phyloP scores from a whole-genome alignment of 2,888 invertebrate species.

The Odontomyia ornata region DNA sequence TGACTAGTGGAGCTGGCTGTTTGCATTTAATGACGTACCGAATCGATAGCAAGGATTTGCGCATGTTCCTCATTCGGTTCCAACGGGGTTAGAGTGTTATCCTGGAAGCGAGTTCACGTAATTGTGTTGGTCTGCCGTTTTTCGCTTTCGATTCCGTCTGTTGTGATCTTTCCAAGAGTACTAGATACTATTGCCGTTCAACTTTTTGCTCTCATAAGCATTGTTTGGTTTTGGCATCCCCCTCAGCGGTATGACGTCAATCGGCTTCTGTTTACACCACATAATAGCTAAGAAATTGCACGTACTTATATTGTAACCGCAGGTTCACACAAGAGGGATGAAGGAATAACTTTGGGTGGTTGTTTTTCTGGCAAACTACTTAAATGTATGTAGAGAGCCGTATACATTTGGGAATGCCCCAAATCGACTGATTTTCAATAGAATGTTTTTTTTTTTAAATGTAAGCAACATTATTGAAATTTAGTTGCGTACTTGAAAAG shows the following conservation, averaged over 20 bases:
- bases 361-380: too few relatives aligned
- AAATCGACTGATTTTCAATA: too few relatives aligned
- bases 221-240: slow-evolving; percentile 42
- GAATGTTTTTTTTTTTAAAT: too few relatives aligned
- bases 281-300: slow-evolving; percentile 5
- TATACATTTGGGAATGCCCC: too few relatives aligned
- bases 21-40: neutral
- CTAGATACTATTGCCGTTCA: slow-evolving; percentile 9
- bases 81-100: slow-evolving; percentile 12
- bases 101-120: slow-evolving; percentile 35
- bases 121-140: slow-evolving; percentile 22
- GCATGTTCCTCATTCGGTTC: slow-evolving; percentile 33
- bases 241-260: slow-evolving; percentile 46
- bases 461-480: too few relatives aligned
- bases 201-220: slow-evolving; percentile 32
- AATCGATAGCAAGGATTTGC: slow-evolving; percentile 40
- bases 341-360: neutral
- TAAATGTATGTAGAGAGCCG: too few relatives aligned
- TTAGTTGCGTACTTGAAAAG: too few relatives aligned
- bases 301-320: neutral
- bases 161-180: neutral
- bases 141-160: slow-evolving; percentile 22
- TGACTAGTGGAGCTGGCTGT: neutral
- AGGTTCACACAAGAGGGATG: neutral
- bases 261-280: slow-evolving; percentile 25